Base-by-base conservation (phyloP, 2,797 vertebrate genomes). In the Spinibarbus caldwelli region DNA sequence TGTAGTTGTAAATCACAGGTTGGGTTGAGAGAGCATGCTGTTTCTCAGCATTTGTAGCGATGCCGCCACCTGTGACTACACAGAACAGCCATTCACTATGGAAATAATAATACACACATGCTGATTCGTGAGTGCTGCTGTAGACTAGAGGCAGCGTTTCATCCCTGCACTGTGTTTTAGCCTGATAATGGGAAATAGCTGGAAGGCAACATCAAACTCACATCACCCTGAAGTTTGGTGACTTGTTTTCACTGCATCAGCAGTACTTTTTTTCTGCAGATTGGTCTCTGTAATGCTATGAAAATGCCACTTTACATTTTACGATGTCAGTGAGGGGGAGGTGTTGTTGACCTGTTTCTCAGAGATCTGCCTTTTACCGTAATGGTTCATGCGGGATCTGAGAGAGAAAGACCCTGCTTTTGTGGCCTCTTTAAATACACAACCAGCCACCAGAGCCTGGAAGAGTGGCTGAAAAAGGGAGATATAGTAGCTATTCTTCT, bases 1-100 rank as follows among this genome's bases (percentile, higher is more conserved):
- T 93, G 90, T 94, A 92, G 94, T 93, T 93, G 91, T 93, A 93
- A 95, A 93, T 91, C 89, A 91, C 90, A 83, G 90, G 86, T 89
- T 90, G 82, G 76, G 59, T 62, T 4, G 81, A 84, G 82, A 85
- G 19, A 34, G 19, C 26, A 49, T 43, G 84, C 86, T 21, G 49
- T 79, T 34, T 90, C 87, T 81, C 83, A 75, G 78, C 90, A 34
- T 78, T 49, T 81, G 34, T 87, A 86, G 91, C 87, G 79, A 89
- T 88, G 84, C 34, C 59, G 36, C 71, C 77, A 70, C 83, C 89
- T 86, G 88, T 86, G 84, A 87, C 82, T 86, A 86, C 86, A 84
- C 86, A 85, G 84, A 80, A 68, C 66, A 36, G 43, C 19, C 59
- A 7, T 23, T 87, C 41, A 0, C 76, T 26, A 19, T 34, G 57